These are phyloP conservation scores for Gymnosoma rotundatum DNA, from an alignment of 2,888 invertebrate species.

Conservation along the genomic window DNA sequence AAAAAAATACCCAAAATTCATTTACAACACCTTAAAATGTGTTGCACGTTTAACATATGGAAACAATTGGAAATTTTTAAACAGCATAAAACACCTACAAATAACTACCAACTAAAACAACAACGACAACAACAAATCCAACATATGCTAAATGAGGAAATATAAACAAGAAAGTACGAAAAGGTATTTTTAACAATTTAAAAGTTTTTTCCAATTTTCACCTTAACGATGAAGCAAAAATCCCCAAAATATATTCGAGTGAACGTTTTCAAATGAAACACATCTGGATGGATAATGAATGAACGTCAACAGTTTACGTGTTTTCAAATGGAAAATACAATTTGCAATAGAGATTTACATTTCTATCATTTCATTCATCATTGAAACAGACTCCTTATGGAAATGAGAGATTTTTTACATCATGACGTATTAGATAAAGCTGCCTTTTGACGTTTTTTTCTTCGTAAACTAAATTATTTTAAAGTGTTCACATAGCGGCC, in stretches of 20 bases:
- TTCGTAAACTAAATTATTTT: too few species aligned
- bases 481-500: too few species aligned
- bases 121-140: slow-evolving; percentile 35
- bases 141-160: slow-evolving; percentile 35
- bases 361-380: background rate
- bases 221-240: slow-evolving; percentile 5
- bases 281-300: background rate
- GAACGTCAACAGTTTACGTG: slow-evolving; percentile 12
- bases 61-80: slow-evolving; percentile 58
- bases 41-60: slow-evolving; percentile 48
- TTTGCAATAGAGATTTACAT: slow-evolving; percentile 4
- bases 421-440: too few species aligned
- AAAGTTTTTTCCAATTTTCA: slow-evolving; percentile 11
- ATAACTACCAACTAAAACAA: slow-evolving; percentile 5
- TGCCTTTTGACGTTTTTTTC: too few species aligned
- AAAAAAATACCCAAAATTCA: slow-evolving; percentile 18
- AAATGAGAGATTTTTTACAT: too few species aligned
- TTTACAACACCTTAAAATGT: slow-evolving; percentile 51
- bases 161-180: background rate
- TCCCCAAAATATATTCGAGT: slow-evolving; percentile 16
- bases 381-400: too few species aligned
- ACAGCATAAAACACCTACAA: slow-evolving; percentile 37
- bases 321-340: background rate
- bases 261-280: background rate
- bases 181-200: background rate